These are phyloP conservation scores for Lepilemur septentrionalis DNA, from an alignment of 2,797 vertebrate species.

Conservation along the genomic window DNA sequence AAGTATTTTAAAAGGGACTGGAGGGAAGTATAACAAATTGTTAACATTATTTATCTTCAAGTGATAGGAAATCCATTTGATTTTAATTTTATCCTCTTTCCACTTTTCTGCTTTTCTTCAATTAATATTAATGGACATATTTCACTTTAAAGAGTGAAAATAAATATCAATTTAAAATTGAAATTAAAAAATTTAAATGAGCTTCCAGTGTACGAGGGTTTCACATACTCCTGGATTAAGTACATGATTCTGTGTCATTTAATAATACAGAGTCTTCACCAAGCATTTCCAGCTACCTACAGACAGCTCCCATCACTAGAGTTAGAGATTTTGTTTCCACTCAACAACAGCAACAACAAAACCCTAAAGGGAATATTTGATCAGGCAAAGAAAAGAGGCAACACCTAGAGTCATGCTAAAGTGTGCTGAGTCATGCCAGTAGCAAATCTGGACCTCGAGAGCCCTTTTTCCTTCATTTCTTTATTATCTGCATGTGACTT, in stretches of 20 bases:
- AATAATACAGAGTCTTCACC: not conserved
- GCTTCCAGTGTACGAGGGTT: not conserved
- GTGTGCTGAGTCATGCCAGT: accelerated
- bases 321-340: not conserved
- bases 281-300: not conserved
- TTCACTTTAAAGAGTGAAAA: not conserved
- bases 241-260: not conserved
- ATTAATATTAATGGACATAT: not conserved
- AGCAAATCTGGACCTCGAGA: not conserved
- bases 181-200: not conserved
- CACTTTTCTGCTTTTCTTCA: not conserved
- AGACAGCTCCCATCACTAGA: not conserved
- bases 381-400: not conserved
- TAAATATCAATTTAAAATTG: not conserved
- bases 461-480: not conserved
- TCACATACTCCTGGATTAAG: not conserved
- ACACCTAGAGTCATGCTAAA: accelerated
- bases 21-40: not conserved
- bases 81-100: not conserved
- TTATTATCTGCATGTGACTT: not conserved
- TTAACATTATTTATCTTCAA: not conserved
- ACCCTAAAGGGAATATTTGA: not conserved
- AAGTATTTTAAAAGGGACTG: not conserved
- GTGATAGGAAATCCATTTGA: not conserved
- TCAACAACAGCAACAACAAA: not conserved